Percentiles rank a stretch among this genome's conserved stretches.
phyloP scores from a whole-genome alignment of 2,888 invertebrate species.

The Zele albiditarsus region DNA sequence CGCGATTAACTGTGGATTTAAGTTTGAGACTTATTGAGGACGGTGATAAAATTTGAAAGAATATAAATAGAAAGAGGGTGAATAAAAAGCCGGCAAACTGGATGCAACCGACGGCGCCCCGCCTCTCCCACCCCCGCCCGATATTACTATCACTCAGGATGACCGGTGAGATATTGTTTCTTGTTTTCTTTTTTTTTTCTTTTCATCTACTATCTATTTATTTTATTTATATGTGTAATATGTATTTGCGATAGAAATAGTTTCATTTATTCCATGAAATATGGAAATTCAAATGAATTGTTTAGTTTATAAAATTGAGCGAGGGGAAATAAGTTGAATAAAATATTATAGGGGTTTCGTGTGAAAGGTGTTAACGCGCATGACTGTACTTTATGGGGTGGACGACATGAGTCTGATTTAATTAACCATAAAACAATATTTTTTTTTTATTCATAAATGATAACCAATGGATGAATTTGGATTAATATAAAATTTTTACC shows the following conservation, averaged over 20 bases:
- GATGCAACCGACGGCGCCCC: constrained; percentile 72
- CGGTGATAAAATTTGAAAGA: constrained; percentile 15
- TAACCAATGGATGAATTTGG: too few species aligned
- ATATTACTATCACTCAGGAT: constrained; percentile 71
- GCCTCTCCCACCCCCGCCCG: constrained; percentile 69
- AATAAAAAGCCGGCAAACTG: constrained; percentile 70
- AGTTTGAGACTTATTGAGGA: background rate
- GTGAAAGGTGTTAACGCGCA: too few species aligned
- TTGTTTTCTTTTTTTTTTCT: constrained; percentile 34
- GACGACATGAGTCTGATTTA: too few species aligned
- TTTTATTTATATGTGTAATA: background rate
- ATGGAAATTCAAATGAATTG: background rate
- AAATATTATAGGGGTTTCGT: too few species aligned
- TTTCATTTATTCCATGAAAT: background rate
- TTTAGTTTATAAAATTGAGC: too few species aligned
- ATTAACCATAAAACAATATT: too few species aligned
- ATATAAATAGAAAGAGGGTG: constrained; percentile 41
- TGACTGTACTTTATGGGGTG: too few species aligned
- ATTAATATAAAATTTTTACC: too few species aligned
- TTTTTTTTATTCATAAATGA: too few species aligned
- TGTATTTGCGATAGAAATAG: background rate
- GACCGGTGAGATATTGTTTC: constrained; percentile 65
- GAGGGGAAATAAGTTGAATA: too few species aligned
- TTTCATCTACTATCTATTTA: background rate
- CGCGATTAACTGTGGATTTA: background rate